Conservation (phyloP, 2,113 vertebrate species). For the Fulica atra region DNA sequence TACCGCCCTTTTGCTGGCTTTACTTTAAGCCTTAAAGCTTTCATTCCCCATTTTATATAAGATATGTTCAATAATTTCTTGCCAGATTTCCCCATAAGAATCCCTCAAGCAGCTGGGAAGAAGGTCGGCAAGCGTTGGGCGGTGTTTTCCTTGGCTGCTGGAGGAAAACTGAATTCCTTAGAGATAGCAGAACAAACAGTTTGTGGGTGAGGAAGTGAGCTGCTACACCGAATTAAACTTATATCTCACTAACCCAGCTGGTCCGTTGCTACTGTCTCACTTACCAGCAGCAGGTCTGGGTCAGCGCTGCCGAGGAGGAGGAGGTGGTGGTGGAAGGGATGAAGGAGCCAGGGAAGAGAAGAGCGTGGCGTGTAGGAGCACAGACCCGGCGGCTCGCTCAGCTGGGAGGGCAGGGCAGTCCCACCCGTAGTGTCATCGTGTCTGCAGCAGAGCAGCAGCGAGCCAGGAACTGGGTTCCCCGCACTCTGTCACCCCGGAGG, state of each 20-base stretch:
- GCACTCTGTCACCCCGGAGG: fast-evolving
- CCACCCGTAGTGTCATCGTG: fast-evolving
- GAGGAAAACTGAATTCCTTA: neutral
- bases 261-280: neutral
- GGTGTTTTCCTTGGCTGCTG: neutral
- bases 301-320: neutral
- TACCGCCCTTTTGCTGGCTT: neutral
- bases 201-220: fast-evolving
- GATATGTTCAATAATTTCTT: neutral
- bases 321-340: neutral
- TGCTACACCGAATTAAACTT: fast-evolving
- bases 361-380: fast-evolving
- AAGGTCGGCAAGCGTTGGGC: fast-evolving
- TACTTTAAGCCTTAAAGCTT: neutral
- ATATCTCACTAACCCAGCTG: neutral
- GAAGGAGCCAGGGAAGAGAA: neutral
- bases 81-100: neutral
- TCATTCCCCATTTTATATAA: fast-evolving
- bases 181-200: neutral
- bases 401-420: neutral
- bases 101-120: neutral
- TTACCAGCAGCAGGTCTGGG: neutral
- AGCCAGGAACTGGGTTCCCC: neutral
- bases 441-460: fast-evolving
- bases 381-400: fast-evolving